phyloP scores from a whole-genome alignment of 1,140 invertebrate genomes.

The Teleogryllus occipitalis region DNA sequence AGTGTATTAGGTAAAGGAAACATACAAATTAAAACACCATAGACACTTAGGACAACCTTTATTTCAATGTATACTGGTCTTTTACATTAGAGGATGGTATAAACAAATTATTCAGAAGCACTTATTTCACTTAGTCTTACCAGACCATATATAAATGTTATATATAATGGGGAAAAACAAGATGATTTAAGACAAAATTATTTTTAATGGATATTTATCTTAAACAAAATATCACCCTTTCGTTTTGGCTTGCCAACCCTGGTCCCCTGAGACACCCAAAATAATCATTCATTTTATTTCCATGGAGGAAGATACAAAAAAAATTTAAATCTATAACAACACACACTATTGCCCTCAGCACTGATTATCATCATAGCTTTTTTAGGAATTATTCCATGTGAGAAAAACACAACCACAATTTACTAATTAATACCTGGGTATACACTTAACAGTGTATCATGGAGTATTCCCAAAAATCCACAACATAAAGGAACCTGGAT shows the following conservation, averaged over 20 bases:
- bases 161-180: constrained; percentile 18
- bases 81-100: constrained; percentile 24
- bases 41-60: constrained; percentile 26
- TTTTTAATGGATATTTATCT: constrained; percentile 15
- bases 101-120: constrained; percentile 24
- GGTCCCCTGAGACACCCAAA: constrained; percentile 24
- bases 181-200: constrained; percentile 17
- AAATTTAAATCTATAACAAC: constrained; percentile 21
- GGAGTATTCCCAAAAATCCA: background rate
- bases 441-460: background rate
- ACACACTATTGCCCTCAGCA: constrained; percentile 23
- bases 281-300: constrained; percentile 20
- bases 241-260: constrained; percentile 25
- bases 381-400: background rate
- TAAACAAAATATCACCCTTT: constrained; percentile 21
- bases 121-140: constrained; percentile 14
- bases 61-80: constrained; percentile 25
- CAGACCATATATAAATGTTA: constrained; percentile 15
- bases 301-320: constrained; percentile 13
- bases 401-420: constrained; percentile 8
- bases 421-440: background rate
- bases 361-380: constrained; percentile 11
- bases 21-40: background rate
- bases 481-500: background rate
- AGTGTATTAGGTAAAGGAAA: background rate